A percentile compares a stretch with the other conserved stretches of the same genome.
Conservation (phyloP, 1,140 invertebrate species). For the Rhopalosiphum padi region DNA sequence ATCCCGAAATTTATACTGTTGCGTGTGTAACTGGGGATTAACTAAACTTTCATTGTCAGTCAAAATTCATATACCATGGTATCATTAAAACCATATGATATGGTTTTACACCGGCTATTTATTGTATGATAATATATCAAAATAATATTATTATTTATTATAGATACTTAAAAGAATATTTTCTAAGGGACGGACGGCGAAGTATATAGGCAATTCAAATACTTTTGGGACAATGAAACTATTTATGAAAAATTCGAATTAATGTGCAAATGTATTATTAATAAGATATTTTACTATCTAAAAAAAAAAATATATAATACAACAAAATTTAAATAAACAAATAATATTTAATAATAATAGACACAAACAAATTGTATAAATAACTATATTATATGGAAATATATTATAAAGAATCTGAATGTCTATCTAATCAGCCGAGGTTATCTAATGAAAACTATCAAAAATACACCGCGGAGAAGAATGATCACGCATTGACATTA, state of each 20-base stretch:
- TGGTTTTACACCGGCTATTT: neutral
- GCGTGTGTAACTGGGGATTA: neutral
- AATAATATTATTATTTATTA: neutral
- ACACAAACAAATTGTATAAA: neutral
- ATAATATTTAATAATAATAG: too few relatives aligned
- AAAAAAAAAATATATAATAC: neutral
- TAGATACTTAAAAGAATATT: too few relatives aligned
- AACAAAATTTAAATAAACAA: neutral
- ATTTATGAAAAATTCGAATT: neutral
- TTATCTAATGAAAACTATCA: neutral
- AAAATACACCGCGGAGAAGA: neutral
- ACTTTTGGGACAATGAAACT: neutral
- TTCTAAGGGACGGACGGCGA: conserved; percentile 23
- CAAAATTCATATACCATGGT: neutral
- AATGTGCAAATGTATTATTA: neutral
- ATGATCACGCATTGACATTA: neutral
- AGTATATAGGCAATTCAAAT: conserved; percentile 35
- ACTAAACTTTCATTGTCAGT: neutral
- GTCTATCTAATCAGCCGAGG: neutral
- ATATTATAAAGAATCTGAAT: neutral
- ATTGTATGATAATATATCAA: neutral
- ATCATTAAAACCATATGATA: neutral
- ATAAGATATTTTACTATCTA: neutral
- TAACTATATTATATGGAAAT: neutral
- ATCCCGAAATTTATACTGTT: neutral